Percentiles rank a stretch among this genome's conserved stretches.
Evolutionary conservation across 2,113 vertebrate genomes (phyloP).

Genomic region (Pelecanoides urinatrix): DNA sequence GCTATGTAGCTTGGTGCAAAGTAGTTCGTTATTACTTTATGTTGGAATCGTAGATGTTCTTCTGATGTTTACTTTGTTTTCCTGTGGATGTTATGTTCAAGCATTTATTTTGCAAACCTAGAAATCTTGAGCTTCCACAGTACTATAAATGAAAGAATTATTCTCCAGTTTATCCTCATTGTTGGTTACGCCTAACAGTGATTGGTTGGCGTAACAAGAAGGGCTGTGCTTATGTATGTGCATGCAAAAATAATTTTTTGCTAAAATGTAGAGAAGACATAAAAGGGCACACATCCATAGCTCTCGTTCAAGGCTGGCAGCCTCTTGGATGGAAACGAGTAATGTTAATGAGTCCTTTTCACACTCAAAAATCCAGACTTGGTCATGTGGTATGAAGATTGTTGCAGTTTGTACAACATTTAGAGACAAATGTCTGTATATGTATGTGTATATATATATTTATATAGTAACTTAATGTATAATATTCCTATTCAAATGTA

Average conservation of each 20-base stretch:
- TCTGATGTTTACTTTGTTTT: conserved; percentile 24
- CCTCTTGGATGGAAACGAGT: conserved; percentile 14
- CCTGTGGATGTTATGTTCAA: conserved; percentile 9
- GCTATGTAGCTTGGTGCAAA: not conserved
- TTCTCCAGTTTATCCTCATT: not conserved
- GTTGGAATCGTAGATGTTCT: not conserved
- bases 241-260: not conserved
- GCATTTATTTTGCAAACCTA: not conserved
- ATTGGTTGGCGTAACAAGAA: not conserved
- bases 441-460: not conserved
- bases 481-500: conserved; percentile 57
- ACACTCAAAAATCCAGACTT: not conserved
- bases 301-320: not conserved
- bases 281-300: not conserved
- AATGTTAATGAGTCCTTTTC: not conserved
- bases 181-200: not conserved
- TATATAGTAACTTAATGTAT: conserved; percentile 56
- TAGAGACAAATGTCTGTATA: not conserved
- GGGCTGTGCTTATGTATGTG: not conserved
- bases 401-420: conserved; percentile 41
- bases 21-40: not conserved
- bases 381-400: conserved; percentile 38
- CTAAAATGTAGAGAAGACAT: not conserved
- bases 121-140: not conserved
- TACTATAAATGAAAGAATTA: not conserved